Base-by-base conservation (phyloP, 1,140 invertebrate species). In the Berghia stephanieae region DNA sequence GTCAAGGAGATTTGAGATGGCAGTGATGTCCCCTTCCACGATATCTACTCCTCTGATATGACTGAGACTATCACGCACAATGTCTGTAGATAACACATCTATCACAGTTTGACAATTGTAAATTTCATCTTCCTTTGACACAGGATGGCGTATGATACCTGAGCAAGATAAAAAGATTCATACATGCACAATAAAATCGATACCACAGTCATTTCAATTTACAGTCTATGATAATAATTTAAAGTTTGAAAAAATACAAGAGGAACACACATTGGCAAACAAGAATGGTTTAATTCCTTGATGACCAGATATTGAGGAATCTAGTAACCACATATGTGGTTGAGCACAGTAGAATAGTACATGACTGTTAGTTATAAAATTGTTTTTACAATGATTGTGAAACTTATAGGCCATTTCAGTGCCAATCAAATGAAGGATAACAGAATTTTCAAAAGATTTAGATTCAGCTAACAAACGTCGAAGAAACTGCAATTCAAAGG, bases 41-140 rank as follows among this genome's bases (percentile, higher is more conserved):
- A 89, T 82, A 55, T 85, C 83, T 38, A 84, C 75, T 3, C 86
- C 87, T 72, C 83, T 80, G 27, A 90, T 88, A 81, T 90, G 88
- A 34, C 86, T 83, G n/a, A 90, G 83, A n/a, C 86, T 88, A 13
- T 85, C 87, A 52, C 88, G 84, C 8, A 90, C 81, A 8, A 88
- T 83, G 75, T 89, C 87, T 36, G 81, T 76, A 18, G 88, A 85
- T 27, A 90, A 70, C 1, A 85, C 80, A 78, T 90, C 86, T 49
- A 90, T 87, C 21, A 90, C 87, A 13, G 78, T 80, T 77, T 90
- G 87, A 60, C 85, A 82, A 63, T 90, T 90, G 78, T 89, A 87
- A 31, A 88, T 85, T 72, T 89, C 86, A 84, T 90, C 88, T 72
- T 89, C 85, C 72, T 79, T 82, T 6, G 82, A 84, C 21, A 75